A percentile compares a stretch with the other conserved stretches of the same genome.
Evolutionary conservation across 2,888 invertebrate genomes (phyloP).

Genomic region (Phorcus lineatus): DNA sequence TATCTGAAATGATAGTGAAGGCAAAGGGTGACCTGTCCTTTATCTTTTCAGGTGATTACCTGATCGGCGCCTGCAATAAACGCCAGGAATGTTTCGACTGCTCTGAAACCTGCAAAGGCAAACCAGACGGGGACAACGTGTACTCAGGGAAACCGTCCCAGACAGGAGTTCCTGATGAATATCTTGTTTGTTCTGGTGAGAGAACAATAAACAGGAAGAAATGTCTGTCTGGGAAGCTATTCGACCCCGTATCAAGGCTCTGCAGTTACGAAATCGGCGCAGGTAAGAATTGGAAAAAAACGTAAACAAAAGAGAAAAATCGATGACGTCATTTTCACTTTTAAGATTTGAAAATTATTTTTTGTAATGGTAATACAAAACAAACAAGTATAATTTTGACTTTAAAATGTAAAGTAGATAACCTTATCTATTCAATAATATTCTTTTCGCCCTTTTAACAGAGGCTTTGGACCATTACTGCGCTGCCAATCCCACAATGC

Average conservation of each 20-base stretch:
- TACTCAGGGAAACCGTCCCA: conserved; percentile 49
- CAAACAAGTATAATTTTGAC: too few relatives aligned
- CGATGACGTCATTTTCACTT: too few relatives aligned
- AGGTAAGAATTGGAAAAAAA: conserved; percentile 25
- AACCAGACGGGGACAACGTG: conserved; percentile 52
- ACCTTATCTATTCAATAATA: too few relatives aligned
- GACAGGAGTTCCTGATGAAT: conserved; percentile 45
- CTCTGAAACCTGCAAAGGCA: conserved; percentile 54
- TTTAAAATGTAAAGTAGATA: too few relatives aligned
- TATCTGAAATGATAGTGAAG: too few relatives aligned
- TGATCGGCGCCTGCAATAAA: conserved; percentile 35
- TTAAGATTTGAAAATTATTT: too few relatives aligned
- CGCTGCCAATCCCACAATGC: conserved; percentile 41
- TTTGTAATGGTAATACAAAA: too few relatives aligned
- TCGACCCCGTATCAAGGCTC: conserved; percentile 36
- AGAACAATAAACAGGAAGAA: conserved; percentile 37
- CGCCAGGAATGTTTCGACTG: conserved; percentile 56
- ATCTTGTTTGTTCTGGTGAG: conserved; percentile 48
- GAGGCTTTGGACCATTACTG: conserved; percentile 50
- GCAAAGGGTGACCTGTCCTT: too few relatives aligned
- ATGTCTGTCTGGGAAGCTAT: conserved; percentile 38
- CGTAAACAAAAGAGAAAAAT: too few relatives aligned
- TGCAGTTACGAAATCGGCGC: conserved; percentile 39
- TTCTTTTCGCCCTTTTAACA: conserved; percentile 5
- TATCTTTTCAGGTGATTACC: conserved; percentile 55